Base-by-base conservation (phyloP, 2,797 vertebrate genomes). In the Onychomys arenicola region DNA sequence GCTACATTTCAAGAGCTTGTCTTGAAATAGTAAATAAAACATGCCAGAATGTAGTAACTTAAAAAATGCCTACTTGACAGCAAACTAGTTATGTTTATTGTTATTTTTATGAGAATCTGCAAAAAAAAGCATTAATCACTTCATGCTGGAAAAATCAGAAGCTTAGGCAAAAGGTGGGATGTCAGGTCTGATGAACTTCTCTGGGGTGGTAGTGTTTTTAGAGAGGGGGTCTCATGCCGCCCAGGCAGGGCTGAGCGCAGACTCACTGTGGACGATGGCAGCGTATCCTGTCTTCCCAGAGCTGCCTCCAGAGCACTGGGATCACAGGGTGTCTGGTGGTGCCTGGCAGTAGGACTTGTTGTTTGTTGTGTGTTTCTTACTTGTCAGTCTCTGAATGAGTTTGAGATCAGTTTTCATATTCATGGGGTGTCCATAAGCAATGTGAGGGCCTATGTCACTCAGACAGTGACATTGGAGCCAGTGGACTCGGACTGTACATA, bases 121-220 rank as follows among this genome's bases (percentile, higher is more conserved):
- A 92, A 93, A 27, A 63, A 11, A 65, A 32, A 21, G 27, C 37
- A 63, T 65, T 63, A 75, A 92, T 40, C n/a, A 43, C 55, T 82
- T 94, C 16, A 77, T 29, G 13, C 34, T 94, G 25, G 40, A 61
- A 90, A 73, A 83, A 84, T 67, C 55, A 87, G 77, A 91, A 95
- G 67, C 29, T 57, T 59, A 61, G 9, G 23, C 90, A 92, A 71
- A 29, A 75, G 43, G 7, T 73, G 2, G 21, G 23, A 34, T 84
- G 25, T 84, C 59, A 84, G 40, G 29, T 46, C 27, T 84, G 59
- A 34, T 16, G 59, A 63, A 63, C 59, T 32, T 83, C 57, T 63
- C 25, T 32, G 14, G 80, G 37, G 16, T 7, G 16, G 43, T 67
- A 43, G 3, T 65, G 29, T 49, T n/a, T 49, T 34, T 85, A 7